phyloP scores from a whole-genome alignment of 2,888 invertebrate genomes.

The Acanthosepion lycidas region DNA sequence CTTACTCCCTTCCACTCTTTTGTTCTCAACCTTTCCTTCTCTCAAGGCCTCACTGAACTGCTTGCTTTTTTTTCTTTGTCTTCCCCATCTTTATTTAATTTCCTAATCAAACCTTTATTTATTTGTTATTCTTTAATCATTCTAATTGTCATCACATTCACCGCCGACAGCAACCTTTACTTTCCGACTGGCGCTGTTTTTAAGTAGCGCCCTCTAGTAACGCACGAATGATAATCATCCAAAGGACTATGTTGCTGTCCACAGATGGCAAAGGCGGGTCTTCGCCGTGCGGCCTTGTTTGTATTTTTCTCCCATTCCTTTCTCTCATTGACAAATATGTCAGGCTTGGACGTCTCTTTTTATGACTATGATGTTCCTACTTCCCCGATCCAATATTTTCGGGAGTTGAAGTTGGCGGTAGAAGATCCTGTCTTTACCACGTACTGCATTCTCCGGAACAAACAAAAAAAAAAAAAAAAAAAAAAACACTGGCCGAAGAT shows the following conservation, averaged over 20 bases:
- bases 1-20: background rate
- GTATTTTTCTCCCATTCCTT: background rate
- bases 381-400: background rate
- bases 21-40: background rate
- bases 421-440: background rate
- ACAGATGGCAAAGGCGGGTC: slow-evolving; percentile 9
- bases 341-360: background rate
- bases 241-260: background rate
- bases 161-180: background rate
- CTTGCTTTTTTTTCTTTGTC: background rate
- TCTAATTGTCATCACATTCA: slow-evolving; percentile 21
- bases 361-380: background rate
- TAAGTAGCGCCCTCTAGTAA: slow-evolving; percentile 33
- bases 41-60: too few relatives aligned
- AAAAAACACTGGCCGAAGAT: background rate
- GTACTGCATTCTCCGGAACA: background rate
- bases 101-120: slow-evolving; percentile 11
- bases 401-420: background rate
- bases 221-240: background rate
- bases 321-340: background rate
- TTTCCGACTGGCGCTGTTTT: background rate
- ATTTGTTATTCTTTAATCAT: background rate
- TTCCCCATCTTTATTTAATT: background rate
- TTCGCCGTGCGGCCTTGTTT: background rate
- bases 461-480: too few relatives aligned